Base-by-base conservation (phyloP, 2,888 invertebrate species). In the Lochmaea capreae region DNA sequence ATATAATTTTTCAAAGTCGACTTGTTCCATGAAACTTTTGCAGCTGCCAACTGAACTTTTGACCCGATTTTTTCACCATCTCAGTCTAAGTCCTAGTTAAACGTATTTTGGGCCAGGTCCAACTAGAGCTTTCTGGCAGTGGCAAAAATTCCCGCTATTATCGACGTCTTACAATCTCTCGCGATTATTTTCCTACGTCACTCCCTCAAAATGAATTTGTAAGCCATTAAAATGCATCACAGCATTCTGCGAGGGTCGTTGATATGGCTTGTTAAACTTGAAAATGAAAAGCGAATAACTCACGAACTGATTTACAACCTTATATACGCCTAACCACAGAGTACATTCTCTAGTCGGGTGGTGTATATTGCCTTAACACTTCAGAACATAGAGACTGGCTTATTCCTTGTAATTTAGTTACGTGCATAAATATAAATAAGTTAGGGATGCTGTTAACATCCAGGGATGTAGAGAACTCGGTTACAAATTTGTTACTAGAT, bases 371-470 rank as follows among this genome's bases (percentile, higher is more conserved):
- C 49, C 14, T n/a, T 8, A 49, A 49, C 11, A 46, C 14, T 46
- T 14, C 46, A 14, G 11, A 46, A 14, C 46, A 46, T 14, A 49
- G 33, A 49, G 49, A 49, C n/a, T 49, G 49, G n/a, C 49, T 49
- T 2, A 49, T 49, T n/a, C 49, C 12, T 49, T n/a, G 49, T 49
- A 49, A 49, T 49, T 49, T 49, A 49, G 49, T n/a, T 49, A n/a
- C n/a, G 49, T 49, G 49, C 49, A 49, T 49, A 49, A 49, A 49
- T 49, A 49, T 49, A 4, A 49, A 14, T 49, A 49, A 49, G 49
- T 49, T 49, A n/a, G n/a, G n/a, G 49, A 49, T 49, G 49, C n/a
- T 49, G 49, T 49, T 49, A n/a, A 14, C 49, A 49, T 49, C 49
- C n/a, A n/a, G 11, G 46, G 46, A 46, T 12, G 46, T 14, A 46